These are phyloP conservation scores for Drosophila parvula DNA, from an alignment of 1,140 invertebrate genomes.

Conservation along the genomic window DNA sequence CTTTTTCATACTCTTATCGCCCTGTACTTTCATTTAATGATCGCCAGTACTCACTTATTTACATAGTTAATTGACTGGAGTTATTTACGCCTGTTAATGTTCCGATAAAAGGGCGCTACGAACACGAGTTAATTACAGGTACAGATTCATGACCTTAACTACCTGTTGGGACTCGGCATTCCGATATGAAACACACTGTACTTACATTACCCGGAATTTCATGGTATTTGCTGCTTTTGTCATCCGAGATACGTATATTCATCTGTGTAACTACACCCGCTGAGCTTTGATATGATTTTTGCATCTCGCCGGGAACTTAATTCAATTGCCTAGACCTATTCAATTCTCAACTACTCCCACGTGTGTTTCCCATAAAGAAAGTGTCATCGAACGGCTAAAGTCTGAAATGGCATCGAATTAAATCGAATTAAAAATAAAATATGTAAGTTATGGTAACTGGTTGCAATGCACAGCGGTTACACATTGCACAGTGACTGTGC, in stretches of 20 bases:
- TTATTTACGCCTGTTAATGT: slow-evolving; percentile 3
- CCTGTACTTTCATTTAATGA: slow-evolving; percentile 9
- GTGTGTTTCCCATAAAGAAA: slow-evolving; percentile 7
- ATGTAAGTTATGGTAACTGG: slow-evolving; percentile 6
- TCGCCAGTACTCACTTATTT: slow-evolving; percentile 1
- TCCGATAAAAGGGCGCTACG: slow-evolving; percentile 15
- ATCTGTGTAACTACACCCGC: slow-evolving; percentile 22
- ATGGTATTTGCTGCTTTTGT: slow-evolving; percentile 3
- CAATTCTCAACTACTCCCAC: slow-evolving; percentile 19
- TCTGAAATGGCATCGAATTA: not conserved
- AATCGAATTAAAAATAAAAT: slow-evolving; percentile 5
- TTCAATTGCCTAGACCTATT: slow-evolving; percentile 33
- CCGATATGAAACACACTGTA: slow-evolving; percentile 17
- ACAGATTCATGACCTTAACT: slow-evolving; percentile 16
- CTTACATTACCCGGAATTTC: not conserved
- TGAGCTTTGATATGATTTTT: slow-evolving; percentile 18
- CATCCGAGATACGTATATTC: not conserved
- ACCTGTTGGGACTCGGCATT: not conserved
- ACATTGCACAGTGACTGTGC: slow-evolving; percentile 1
- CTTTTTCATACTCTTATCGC: slow-evolving; percentile 2
- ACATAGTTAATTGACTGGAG: slow-evolving; percentile 10
- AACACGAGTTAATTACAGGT: slow-evolving; percentile 6
- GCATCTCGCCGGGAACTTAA: slow-evolving; percentile 32
- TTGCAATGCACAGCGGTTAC: not conserved
- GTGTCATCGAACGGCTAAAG: slow-evolving; percentile 6